Evolutionary conservation across 2,113 vertebrate species (phyloP).

Genomic region (Lanius ludovicianus): DNA sequence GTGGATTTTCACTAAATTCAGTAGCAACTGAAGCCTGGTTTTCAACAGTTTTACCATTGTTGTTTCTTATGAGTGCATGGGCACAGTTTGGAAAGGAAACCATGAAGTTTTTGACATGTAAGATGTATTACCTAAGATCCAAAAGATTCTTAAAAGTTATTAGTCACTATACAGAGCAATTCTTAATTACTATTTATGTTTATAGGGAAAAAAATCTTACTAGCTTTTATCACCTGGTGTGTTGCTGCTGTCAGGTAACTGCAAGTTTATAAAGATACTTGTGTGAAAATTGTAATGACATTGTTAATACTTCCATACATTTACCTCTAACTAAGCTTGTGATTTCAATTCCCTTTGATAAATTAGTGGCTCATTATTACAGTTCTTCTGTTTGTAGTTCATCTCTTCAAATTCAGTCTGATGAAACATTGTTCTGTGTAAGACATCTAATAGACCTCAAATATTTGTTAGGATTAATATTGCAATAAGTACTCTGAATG

Average conservation of each 20-base stretch:
- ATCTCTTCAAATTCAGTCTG: background rate
- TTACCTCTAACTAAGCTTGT: background rate
- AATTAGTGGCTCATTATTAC: background rate
- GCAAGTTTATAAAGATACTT: background rate
- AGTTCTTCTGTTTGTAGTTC: background rate
- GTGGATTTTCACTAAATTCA: background rate
- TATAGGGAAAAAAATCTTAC: background rate
- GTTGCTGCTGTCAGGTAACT: background rate
- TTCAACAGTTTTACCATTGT: background rate
- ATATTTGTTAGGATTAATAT: background rate
- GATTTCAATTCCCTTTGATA: background rate
- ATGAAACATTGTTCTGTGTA: background rate
- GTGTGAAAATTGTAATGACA: background rate
- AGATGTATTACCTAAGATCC: background rate
- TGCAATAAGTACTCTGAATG: background rate
- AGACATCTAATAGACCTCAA: background rate
- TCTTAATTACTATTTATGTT: background rate
- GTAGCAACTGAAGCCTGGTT: background rate
- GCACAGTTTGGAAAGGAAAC: background rate
- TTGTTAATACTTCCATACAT: background rate
- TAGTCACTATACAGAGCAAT: background rate
- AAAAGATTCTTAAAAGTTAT: background rate
- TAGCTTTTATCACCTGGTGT: background rate
- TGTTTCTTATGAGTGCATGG: background rate
- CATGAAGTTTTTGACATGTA: background rate